These are phyloP conservation scores for Melanostoma mellinum DNA, from an alignment of 2,888 invertebrate genomes.

Conservation along the genomic window DNA sequence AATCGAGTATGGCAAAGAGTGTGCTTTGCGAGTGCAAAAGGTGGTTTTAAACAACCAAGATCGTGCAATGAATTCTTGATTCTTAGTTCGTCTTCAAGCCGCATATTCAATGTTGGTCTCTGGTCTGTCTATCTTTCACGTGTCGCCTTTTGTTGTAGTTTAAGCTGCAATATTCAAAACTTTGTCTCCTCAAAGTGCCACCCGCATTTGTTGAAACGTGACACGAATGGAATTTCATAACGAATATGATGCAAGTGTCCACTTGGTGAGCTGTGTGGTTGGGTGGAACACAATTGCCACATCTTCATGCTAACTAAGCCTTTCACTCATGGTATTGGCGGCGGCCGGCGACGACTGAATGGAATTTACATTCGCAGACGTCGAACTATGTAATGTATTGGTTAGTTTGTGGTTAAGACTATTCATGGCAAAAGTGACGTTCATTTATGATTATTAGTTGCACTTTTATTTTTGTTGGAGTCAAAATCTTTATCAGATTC, in stretches of 20 bases:
- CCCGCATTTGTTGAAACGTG: conserved; percentile 62
- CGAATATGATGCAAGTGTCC: conserved; percentile 50
- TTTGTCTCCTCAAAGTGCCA: conserved; percentile 59
- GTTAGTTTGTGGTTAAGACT: conserved; percentile 19
- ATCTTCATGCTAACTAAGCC: conserved; percentile 37
- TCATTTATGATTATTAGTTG: background rate
- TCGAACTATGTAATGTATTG: conserved; percentile 23
- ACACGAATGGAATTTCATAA: conserved; percentile 42
- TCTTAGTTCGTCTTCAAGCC: conserved; percentile 9
- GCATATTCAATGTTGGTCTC: background rate
- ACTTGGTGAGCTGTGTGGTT: conserved; percentile 33
- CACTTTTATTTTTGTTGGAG: background rate
- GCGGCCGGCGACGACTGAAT: background rate
- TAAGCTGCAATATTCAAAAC: conserved; percentile 51
- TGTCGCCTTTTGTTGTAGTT: conserved; percentile 34
- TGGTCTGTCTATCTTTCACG: conserved; percentile 32
- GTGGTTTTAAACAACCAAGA: conserved; percentile 28
- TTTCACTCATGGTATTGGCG: conserved; percentile 49
- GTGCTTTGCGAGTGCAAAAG: conserved; percentile 31
- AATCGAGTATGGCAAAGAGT: conserved; percentile 17
- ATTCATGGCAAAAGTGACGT: conserved; percentile 23
- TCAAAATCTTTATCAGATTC: background rate
- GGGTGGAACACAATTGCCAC: conserved; percentile 59
- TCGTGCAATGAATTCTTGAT: conserved; percentile 44
- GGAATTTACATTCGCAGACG: conserved; percentile 65